Conservation (phyloP, 64 coral and sea anemone genomes). For the Dendronephthya gigantea region DNA sequence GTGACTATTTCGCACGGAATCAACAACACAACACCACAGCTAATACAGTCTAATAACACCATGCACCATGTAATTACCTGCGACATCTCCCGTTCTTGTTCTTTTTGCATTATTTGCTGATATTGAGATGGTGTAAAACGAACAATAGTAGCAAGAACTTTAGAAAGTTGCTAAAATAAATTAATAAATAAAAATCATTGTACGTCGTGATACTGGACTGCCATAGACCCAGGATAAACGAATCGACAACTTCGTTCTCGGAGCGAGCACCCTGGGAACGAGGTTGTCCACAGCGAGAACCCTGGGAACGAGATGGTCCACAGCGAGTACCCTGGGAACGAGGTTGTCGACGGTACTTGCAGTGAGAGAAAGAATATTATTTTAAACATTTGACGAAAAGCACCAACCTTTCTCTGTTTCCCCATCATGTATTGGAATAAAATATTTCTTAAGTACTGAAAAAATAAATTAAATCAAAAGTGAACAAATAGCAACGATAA, state of each 20-base stretch:
- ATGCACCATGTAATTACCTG: slow-evolving; percentile 36
- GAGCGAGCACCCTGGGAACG: too few relatives aligned
- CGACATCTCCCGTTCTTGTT: slow-evolving; percentile 44
- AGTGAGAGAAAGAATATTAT: neutral
- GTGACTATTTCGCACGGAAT: too few relatives aligned
- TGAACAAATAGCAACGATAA: too few relatives aligned
- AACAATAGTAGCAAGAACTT: slow-evolving; percentile 81
- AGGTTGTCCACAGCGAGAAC: too few relatives aligned
- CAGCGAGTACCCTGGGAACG: too few relatives aligned
- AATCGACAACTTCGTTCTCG: too few relatives aligned
- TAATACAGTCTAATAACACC: too few relatives aligned
- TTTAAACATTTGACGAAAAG: neutral
- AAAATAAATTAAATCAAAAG: neutral
- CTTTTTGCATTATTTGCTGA: slow-evolving; percentile 81
- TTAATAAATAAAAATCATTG: neutral
- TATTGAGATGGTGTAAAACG: slow-evolving; percentile 65
- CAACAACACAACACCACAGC: too few relatives aligned
- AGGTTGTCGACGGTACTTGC: too few relatives aligned
- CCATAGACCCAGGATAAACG: too few relatives aligned
- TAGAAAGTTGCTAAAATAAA: slow-evolving; percentile 79
- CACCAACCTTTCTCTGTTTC: slow-evolving; percentile 56
- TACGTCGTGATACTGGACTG: neutral
- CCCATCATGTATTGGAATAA: slow-evolving; percentile 99
- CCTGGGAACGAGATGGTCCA: too few relatives aligned
- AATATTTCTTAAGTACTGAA: slow-evolving; percentile 96